Base-by-base conservation (phyloP, 2,888 invertebrate genomes). In the Eristalis intricaria region DNA sequence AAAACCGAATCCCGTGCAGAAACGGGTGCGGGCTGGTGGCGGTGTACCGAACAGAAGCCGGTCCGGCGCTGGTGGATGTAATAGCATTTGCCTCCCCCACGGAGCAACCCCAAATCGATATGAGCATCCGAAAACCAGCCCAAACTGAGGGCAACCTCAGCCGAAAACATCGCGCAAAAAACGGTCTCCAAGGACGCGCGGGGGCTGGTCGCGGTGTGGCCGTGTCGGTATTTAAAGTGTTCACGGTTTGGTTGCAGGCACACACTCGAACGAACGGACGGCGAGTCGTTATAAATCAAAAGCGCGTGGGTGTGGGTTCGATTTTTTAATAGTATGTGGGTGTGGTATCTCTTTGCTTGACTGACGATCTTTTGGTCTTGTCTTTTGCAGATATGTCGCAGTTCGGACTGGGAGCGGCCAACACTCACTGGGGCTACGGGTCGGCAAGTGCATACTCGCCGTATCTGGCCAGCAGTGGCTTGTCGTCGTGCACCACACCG, bases 341-440 rank as follows among this genome's bases (percentile, higher is more conserved):
- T 32, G 65, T 13, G 7, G 43, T 63, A 4, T 19, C 26, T 50
- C 68, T 15, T 43, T 77, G 43, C 60, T 60, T n/a, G 23, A 56
- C 32, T 71, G 22, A 69, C 23, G n/a, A 35, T 32, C 82, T 23
- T 58, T 40, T 22, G 4, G 50, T 2, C 23, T 64, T 22, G 26
- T 11, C 38, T 63, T 60, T 68, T 92, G 4, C 94, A 97, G 97
- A 97, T 93, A 97, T 97, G 97, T 95, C 97, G 89, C 97, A 97
- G 93, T 97, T 97, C 92, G 96, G 97, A 63, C 93, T 97, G 91
- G 96, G 97, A 92, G 96, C 96, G 90, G 96, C 96, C 90, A 97
- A 97, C 93, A 96, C 97, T 13, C 97, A 97, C 91, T 97, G 97
- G 97, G 97, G 97, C 89, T 97, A 97, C 92, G 96, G 97, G 60